Evolutionary conservation across 2,113 vertebrate species (phyloP), one percentile per base, ranked within the genome.

Genomic region (Gobiocypris rarus): DNA sequence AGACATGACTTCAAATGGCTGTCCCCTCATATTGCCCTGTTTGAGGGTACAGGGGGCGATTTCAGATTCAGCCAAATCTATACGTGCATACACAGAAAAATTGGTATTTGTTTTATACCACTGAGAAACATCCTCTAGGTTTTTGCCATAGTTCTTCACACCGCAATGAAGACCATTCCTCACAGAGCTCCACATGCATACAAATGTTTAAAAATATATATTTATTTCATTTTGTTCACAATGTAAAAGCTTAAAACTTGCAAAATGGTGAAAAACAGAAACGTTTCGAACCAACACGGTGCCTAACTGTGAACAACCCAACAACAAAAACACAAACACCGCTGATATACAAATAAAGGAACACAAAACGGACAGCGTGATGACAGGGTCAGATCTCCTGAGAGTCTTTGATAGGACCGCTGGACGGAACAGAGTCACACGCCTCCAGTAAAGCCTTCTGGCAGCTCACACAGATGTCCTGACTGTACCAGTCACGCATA

Each of bases 401-500:
- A 73, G 84, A 59, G 34, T 15, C 74, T 74, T 65, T 61, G 14
- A 83, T 43, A 17, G 54, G 50, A 48, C 43, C 54, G 17, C 38
- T 34, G 43, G 73, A 58, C 67, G 54, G 34, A 1, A 71, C 70
- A 1, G 87, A 75, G 73, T 87, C 81, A 26, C 86, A 90, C 3
- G 86, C 83, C 28, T 89, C 58, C 19, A 86, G 11, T 13, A 91
- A 73, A 52, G 88, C 59, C 1, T 43, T 48, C 80, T 89, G 85
- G 67, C 90, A 91, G 70, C 75, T 26, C 8, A 79, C 59, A 63
- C 90, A 90, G 26, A 90, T 34, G 24, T 87, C 90, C 76, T 90
- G 89, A 75, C 86, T 86, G 83, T 90, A 80, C 90, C 90, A 90
- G 81, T 84, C 88, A 4, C 85, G 85, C 90, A 88, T 90, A 9